Conservation (phyloP, 2,113 vertebrate species). For the Onychostoma macrolepis region DNA sequence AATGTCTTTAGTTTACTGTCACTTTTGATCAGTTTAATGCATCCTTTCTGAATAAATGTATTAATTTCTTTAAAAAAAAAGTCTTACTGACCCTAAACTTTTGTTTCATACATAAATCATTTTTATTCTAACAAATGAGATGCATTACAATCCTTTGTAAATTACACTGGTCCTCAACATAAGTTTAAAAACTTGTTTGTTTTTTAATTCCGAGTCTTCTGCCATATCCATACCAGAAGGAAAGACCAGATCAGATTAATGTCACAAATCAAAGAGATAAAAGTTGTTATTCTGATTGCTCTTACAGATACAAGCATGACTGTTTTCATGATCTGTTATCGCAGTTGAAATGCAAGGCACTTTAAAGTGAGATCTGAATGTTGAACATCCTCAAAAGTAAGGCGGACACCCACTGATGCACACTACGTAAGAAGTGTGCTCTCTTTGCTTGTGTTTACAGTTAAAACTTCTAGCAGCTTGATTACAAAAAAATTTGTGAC, state of each 20-base stretch:
- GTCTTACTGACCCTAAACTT: neutral
- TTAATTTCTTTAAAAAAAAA: neutral
- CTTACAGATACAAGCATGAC: neutral
- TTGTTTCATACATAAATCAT: neutral
- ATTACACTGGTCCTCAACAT: neutral
- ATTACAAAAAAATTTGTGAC: neutral
- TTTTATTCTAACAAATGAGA: conserved; percentile 10
- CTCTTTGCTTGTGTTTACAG: neutral
- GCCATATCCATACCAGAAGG: neutral
- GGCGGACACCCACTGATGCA: neutral
- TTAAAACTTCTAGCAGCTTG: conserved; percentile 2
- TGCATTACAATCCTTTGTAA: neutral
- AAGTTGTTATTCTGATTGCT: neutral
- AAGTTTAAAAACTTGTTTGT: neutral
- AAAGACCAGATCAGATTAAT: neutral
- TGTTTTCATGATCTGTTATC: neutral
- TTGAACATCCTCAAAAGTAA: neutral
- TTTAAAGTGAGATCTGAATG: neutral
- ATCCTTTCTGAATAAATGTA: neutral
- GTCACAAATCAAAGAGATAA: neutral
- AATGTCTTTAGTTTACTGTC: neutral
- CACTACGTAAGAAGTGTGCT: neutral
- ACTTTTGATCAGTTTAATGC: neutral
- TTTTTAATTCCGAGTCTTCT: neutral
- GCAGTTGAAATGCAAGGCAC: conserved; percentile 24